Percentiles rank a stretch among this genome's conserved stretches.
Conservation (phyloP, 1,140 invertebrate species). For the Latrodectus geometricus region DNA sequence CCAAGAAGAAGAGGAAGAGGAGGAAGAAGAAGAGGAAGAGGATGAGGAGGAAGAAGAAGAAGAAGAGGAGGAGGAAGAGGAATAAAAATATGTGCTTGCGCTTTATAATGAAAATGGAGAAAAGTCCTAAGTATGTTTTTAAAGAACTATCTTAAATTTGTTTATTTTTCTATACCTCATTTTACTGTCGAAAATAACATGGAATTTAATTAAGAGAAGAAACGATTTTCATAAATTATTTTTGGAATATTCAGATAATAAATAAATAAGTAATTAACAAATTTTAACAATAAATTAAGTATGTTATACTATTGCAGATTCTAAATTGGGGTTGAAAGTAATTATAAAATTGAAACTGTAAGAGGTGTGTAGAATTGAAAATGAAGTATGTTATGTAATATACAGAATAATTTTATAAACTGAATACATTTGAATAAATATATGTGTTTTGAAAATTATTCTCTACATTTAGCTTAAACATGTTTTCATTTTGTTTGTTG, state of each 20-base stretch:
- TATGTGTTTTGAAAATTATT: too few relatives aligned
- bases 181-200: background rate
- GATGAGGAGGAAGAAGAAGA: constrained; percentile 62
- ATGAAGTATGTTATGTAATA: too few relatives aligned
- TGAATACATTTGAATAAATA: too few relatives aligned
- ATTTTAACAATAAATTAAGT: background rate
- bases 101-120: background rate
- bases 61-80: constrained; percentile 38
- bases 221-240: background rate
- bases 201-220: background rate
- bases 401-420: too few relatives aligned
- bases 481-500: too few relatives aligned
- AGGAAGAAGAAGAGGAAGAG: constrained; percentile 64
- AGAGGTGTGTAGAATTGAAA: too few relatives aligned
- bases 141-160: background rate
- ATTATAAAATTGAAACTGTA: too few relatives aligned
- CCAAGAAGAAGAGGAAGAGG: constrained; percentile 63
- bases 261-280: background rate
- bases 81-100: background rate
- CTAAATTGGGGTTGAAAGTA: background rate
- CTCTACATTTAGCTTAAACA: too few relatives aligned
- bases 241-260: background rate
- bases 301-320: background rate
- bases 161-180: background rate
- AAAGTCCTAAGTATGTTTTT: background rate